Evolutionary conservation across 2,888 invertebrate species (phyloP).

Genomic region (Bruchidius siliquastri): DNA sequence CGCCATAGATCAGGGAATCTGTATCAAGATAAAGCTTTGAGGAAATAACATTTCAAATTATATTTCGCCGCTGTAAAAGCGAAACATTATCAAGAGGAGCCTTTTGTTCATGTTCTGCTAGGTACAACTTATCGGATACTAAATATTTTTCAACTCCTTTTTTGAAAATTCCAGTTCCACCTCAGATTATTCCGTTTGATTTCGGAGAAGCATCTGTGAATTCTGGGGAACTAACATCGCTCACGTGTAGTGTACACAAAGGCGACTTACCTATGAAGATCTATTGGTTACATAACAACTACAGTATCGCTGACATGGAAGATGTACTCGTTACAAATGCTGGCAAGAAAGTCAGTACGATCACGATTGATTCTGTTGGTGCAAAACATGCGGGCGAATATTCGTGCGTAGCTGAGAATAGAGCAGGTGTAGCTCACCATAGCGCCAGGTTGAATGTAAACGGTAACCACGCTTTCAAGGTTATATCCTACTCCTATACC

Average conservation of each 20-base stretch:
- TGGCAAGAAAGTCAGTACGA: constrained; percentile 50
- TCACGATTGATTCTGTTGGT: constrained; percentile 56
- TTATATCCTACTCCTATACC: no score
- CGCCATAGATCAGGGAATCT: no score
- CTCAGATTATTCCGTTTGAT: constrained; percentile 50
- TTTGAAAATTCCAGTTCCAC: constrained; percentile 30
- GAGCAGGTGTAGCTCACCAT: constrained; percentile 58
- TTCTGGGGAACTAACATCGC: constrained; percentile 48
- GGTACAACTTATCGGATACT: no score
- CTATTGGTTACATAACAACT: constrained; percentile 61
- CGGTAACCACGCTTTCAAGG: constrained; percentile 47
- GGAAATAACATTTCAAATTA: no score
- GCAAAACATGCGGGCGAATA: constrained; percentile 59
- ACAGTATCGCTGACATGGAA: constrained; percentile 31
- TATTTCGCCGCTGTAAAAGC: no score
- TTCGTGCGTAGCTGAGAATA: constrained; percentile 52
- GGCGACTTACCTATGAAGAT: constrained; percentile 75
- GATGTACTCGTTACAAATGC: constrained; percentile 46
- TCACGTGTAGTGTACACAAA: constrained; percentile 62
- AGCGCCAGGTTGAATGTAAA: constrained; percentile 63
- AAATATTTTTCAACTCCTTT: no score
- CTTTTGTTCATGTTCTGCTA: no score
- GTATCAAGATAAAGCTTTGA: no score
- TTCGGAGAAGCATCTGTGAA: constrained; percentile 58
- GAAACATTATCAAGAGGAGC: no score